Evolutionary conservation across 2,797 vertebrate genomes (phyloP), one percentile per base, ranked within the genome.

Genomic region (Enteromius fasciolatus): DNA sequence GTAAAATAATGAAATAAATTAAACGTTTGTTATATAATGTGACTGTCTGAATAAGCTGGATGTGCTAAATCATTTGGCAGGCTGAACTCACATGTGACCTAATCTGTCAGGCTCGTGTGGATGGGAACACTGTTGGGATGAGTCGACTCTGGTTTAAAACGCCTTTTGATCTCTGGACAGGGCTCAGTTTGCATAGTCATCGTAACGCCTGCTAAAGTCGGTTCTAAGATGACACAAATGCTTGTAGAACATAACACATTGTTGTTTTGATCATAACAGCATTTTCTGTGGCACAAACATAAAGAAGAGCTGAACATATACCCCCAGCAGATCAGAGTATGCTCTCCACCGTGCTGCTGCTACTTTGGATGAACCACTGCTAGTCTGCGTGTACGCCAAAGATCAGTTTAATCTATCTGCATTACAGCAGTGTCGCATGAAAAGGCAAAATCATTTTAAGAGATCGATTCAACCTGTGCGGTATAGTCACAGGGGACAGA

Each of bases 21-120:
- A 20, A 89, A 90, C 87, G 86, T 87, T 90, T 82, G 88, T 93
- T 92, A 91, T 88, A 87, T 92, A 93, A 93, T 84, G 80, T 64
- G 82, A 61, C 85, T 77, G 69, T 85, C 76, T 83, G 80, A 36
- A 83, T 77, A 82, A 85, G 76, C 15, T 76, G 84, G 63, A 82
- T 84, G 84, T 85, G 44, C 28, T 88, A 83, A 46, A 84, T 83
- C 46, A 70, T 41, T 57, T 41, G 44, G 44, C 44, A 23, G 46
- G 67, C 12, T 54, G 39, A 31, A 64, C 72, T 74, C 63, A 57
- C 69, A 57, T 59, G 68, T 61, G 69, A 73, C 41, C 50, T 68
- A 79, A 85, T 78, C 69, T 54, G 39, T 64, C 67, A 64, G 79
- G 50, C 63, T 57, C 0, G 54, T 52, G 64, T 76, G 74, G 46